Base-by-base conservation (phyloP, 2,888 invertebrate species). In the Macrophya annulata region DNA sequence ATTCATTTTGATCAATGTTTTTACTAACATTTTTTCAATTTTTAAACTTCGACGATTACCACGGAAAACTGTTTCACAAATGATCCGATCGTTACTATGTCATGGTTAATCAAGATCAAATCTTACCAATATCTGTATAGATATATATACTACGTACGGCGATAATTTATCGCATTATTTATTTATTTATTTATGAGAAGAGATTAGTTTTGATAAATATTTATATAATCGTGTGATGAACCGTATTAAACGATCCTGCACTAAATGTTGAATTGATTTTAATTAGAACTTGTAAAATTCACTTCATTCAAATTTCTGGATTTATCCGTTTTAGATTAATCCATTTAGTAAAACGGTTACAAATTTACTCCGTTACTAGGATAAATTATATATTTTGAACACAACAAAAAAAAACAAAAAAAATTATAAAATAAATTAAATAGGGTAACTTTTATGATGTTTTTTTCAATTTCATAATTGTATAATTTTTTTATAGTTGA, bases 111-210 rank as follows among this genome's bases (percentile, higher is more conserved):
- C 21, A 15, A 59, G 6, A 81, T 59, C 21, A 25, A 81, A 43
- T 43, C 6, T 62, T 62, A 40, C 31, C 12, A n/a, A 37, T 55
- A 9, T 79, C 37, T 12, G n/a, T 40, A 0, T 21, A 5, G 21
- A 25, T 43, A 5, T 55, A 45, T 17, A 31, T 6, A 76, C 21
- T 43, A n/a, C 40, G 40, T 15, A 4, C 4, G 51, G 15, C 40
- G n/a, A 40, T 62, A 17, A 81, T 81, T 62, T 62, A 62, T 81
- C 21, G 51, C 25, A 21, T 62, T 62, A 15, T 76, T 76, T 76
- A 15, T 81, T 62, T 12, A 79, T 62, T n/a, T 43, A 21, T 4
- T 77, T 37, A 37, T 10, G 8, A 25, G 17, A 31, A 10, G 17
- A 55, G 25, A 77, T 51, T 17, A 31, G 51, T 40, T 81, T 55